Evolutionary conservation across 2,888 invertebrate genomes (phyloP), one percentile per base, ranked within the genome.

Genomic region (Tetrapedia diversipes): DNA sequence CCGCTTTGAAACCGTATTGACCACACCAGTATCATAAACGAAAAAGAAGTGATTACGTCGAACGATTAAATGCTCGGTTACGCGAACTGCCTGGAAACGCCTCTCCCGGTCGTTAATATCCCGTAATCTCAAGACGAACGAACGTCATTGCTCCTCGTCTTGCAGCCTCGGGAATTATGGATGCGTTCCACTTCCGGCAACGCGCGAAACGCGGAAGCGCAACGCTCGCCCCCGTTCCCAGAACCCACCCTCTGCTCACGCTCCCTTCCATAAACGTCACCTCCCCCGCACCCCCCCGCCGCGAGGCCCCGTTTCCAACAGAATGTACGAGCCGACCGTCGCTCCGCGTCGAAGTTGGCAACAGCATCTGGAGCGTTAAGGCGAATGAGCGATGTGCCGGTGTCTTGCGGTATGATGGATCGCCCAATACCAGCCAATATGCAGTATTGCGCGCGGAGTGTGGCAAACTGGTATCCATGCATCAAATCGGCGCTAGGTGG

Each of bases 371-470:
- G 87, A 82, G 87, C 86, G 86, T 88, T 88, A 89, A 89, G 84
- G 83, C 80, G 87, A 85, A 89, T 89, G 88, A 89, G 88, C 86
- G 86, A 88, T 88, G 88, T 81, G 81, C 80, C 78, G 84, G 80
- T 87, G 88, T 88, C 88, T 88, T 86, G 88, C 79, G 76, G 77
- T 77, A 79, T 89, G 89, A 90, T 89, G 85, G 89, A 90, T 90
- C 83, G 88, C 81, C 86, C 88, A 86, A 90, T 89, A 87, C 82
- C 82, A 85, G 86, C 88, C 88, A 87, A 90, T 90, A 89, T 88
- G 87, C 88, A 87, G 84, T 86, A 85, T 82, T 86, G 87, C 86
- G 66, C 77, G 82, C 84, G 85, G 84, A 86, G 84, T 86, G 83
- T 86, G 87, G 89, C 84, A 88, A 88, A 88, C 87, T 86, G 84